Base-by-base conservation (phyloP, 2,888 invertebrate species). In the Leptinotarsa tumamoca region DNA sequence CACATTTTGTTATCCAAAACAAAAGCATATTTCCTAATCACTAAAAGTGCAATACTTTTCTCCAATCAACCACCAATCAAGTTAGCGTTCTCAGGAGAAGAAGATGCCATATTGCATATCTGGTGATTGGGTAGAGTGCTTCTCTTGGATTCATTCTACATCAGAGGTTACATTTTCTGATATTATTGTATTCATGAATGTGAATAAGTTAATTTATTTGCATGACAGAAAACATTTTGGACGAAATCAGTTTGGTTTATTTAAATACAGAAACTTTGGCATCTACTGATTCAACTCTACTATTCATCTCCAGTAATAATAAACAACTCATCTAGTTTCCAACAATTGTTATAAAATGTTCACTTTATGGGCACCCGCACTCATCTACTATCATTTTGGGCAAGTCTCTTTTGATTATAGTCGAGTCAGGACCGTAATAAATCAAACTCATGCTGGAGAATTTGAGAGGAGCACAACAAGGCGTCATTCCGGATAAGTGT, bases 301-400 rank as follows among this genome's bases (percentile, higher is more conserved):
- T n/a, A 3, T 33, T 33, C 10, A 63, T 43, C 63, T 63, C 33
- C 63, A n/a, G 17, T 10, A 63, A 63, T 63, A 63, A n/a, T 10
- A 43, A 43, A 10, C 18, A 63, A 27, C n/a, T n/a, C 63, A 33
- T 43, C 63, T 33, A 63, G 63, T 33, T 33, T 63, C 43, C 63
- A 33, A 14, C 27, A 63, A 63, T 63, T 61, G 61, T 21, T 21
- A 23, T 43, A 61, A 21, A 63, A n/a, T n/a, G 63, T 63, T 63
- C 63, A 23, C 13, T 72, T 92, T 92, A 97, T 84, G 96, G 96
- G 90, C 97, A 97, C 84, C 96, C 97, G 90, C 97, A 97, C 91
- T 97, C 97, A 89, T 97, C 96, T 80, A 97, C 96, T 84, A 96
- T 95, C 97, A 97, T 97, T 91, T 97, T 96, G 82, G 97, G 97